A percentile compares a stretch with the other conserved stretches of the same genome.
Conservation (phyloP, 2,113 vertebrate species). For the Pycnonotus jocosus region DNA sequence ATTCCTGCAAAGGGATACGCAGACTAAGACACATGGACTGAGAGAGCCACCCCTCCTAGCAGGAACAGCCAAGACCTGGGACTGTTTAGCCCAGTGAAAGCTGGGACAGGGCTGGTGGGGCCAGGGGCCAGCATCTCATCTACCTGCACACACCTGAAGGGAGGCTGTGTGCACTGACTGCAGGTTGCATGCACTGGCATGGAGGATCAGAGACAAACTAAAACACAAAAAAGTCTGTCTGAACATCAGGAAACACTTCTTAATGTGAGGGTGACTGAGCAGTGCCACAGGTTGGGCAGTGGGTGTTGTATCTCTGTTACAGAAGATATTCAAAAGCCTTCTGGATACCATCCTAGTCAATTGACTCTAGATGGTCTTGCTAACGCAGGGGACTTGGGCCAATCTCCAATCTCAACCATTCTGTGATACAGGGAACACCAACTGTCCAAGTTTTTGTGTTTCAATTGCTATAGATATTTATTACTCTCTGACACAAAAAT, state of each 20-base stretch:
- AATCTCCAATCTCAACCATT: neutral
- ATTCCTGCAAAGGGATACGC: neutral
- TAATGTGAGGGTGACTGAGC: neutral
- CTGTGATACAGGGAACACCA: neutral
- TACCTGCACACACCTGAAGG: neutral
- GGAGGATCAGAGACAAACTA: neutral
- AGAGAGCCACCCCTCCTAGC: neutral
- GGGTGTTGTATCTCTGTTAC: neutral
- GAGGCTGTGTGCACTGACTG: neutral
- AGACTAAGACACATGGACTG: no score
- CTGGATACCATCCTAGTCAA: neutral
- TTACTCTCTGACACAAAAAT: neutral
- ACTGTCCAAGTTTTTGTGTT: neutral
- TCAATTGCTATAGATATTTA: neutral
- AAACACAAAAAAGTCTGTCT: accelerated
- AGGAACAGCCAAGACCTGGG: neutral
- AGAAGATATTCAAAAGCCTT: neutral
- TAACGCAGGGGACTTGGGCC: accelerated
- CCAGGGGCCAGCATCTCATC: neutral
- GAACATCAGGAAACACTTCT: neutral
- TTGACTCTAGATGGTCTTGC: neutral
- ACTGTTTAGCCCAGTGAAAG: neutral
- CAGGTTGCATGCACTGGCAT: neutral
- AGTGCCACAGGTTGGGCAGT: neutral
- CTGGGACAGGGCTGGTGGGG: neutral